Percentiles rank a stretch among this genome's conserved stretches.
Conservation (phyloP, 2,888 invertebrate genomes). For the Aspidiotus rigidus region DNA sequence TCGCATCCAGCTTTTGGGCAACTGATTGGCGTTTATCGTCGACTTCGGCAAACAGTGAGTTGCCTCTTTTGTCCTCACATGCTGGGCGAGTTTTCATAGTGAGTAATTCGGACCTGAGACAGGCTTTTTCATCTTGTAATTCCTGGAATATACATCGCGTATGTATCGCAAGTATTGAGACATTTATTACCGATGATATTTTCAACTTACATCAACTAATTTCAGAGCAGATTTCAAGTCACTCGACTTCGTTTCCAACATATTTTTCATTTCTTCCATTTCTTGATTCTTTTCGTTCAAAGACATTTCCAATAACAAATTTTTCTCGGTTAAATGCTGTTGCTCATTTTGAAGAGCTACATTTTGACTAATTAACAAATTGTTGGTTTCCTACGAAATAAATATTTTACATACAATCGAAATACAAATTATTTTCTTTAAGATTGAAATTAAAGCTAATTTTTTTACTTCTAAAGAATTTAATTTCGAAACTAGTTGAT, state of each 20-base stretch:
- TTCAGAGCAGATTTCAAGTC: slow-evolving; percentile 31
- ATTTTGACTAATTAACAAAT: background rate
- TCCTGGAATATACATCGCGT: slow-evolving; percentile 33
- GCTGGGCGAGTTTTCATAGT: slow-evolving; percentile 36
- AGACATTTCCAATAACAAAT: slow-evolving; percentile 8
- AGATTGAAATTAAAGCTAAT: background rate
- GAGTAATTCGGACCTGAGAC: slow-evolving; percentile 37
- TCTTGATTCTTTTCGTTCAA: slow-evolving; percentile 29
- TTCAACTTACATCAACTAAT: slow-evolving; percentile 19
- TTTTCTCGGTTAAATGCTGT: slow-evolving; percentile 14
- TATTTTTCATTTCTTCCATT: slow-evolving; percentile 31
- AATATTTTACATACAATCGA: background rate
- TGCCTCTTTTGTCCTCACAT: slow-evolving; percentile 38
- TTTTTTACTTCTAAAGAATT: slow-evolving; percentile 7
- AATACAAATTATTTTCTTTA: background rate
- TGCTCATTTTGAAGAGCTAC: slow-evolving; percentile 21
- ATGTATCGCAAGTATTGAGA: slow-evolving; percentile 1
- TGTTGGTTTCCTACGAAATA: slow-evolving; percentile 18
- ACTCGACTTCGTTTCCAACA: slow-evolving; percentile 18
- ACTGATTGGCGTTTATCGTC: slow-evolving; percentile 39
- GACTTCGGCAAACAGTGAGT: slow-evolving; percentile 41
- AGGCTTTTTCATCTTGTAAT: slow-evolving; percentile 37
- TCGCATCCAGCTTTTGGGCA: slow-evolving; percentile 35
- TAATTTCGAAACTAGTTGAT: slow-evolving; percentile 13
- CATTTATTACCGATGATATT: background rate